Evolutionary conservation across 2,888 invertebrate genomes (phyloP).

Genomic region (Corbicula japonica): DNA sequence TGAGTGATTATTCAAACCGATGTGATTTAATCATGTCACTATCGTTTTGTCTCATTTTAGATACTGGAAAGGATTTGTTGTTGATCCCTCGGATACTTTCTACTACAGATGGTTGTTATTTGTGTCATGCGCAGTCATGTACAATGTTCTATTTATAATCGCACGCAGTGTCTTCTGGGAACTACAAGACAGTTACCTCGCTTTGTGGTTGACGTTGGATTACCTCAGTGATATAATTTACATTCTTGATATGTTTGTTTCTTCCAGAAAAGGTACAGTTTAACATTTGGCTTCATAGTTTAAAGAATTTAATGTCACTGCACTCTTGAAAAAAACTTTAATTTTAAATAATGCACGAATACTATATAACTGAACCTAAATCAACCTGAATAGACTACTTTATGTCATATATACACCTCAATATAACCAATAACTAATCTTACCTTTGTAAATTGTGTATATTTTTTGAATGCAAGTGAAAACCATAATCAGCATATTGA

Average conservation of each 20-base stretch:
- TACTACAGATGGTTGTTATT: conserved; percentile 97
- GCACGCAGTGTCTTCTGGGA: conserved; percentile 97
- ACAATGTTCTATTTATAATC: conserved; percentile 96
- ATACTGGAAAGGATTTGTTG: conserved; percentile 86
- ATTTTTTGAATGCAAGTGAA: too few relatives aligned
- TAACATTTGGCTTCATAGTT: neutral
- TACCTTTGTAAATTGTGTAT: too few relatives aligned
- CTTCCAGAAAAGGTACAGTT: conserved; percentile 94
- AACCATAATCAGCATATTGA: too few relatives aligned
- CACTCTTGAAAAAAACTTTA: too few relatives aligned
- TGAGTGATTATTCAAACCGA: too few relatives aligned
- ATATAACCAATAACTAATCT: too few relatives aligned
- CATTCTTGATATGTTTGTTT: conserved; percentile 93
- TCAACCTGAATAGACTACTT: too few relatives aligned
- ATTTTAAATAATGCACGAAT: too few relatives aligned
- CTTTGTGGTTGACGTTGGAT: conserved; percentile 94
- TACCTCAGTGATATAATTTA: conserved; percentile 95
- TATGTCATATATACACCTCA: too few relatives aligned
- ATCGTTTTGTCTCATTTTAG: conserved; percentile 70
- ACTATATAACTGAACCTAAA: too few relatives aligned
- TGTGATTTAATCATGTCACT: too few relatives aligned
- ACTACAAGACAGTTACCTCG: conserved; percentile 91
- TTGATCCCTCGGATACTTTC: conserved; percentile 92
- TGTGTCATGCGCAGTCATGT: conserved; percentile 95
- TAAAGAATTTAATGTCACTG: neutral